These are phyloP conservation scores for Hyperoplus lanceolatus DNA, from an alignment of 2,797 vertebrate genomes.

Conservation along the genomic window DNA sequence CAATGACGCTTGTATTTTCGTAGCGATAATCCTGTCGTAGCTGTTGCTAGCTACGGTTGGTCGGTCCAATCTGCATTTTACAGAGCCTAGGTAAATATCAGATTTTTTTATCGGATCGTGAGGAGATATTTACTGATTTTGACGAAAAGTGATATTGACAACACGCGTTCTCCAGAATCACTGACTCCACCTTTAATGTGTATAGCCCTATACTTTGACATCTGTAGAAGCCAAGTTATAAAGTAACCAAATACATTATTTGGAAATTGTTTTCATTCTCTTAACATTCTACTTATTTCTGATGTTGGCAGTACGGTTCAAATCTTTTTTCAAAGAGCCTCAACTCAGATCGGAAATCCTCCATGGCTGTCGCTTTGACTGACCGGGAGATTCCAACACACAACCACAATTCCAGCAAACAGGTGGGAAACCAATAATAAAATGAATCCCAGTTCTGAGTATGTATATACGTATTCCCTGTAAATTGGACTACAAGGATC, in stretches of 20 bases:
- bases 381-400: conserved; percentile 24
- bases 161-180: too few relatives aligned
- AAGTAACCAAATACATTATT: not conserved
- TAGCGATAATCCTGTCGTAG: too few relatives aligned
- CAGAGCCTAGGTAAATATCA: too few relatives aligned
- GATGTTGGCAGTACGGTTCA: conserved; percentile 84
- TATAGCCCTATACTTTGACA: not conserved
- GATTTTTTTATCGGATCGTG: too few relatives aligned
- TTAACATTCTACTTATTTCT: not conserved
- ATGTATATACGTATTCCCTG: not conserved
- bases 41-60: too few relatives aligned
- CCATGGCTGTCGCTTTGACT: conserved; percentile 81
- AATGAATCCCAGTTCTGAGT: not conserved
- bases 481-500: conserved; percentile 1
- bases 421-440: conserved; percentile 39
- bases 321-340: conserved; percentile 84
- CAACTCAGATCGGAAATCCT: conserved; percentile 79
- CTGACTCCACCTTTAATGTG: not conserved
- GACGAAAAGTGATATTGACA: too few relatives aligned
- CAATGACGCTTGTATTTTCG: too few relatives aligned
- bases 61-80: too few relatives aligned
- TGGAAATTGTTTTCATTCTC: not conserved
- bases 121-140: too few relatives aligned
- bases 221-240: not conserved
- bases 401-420: conserved; percentile 21